Base-by-base conservation (phyloP, 64 coral and sea anemone species). In the Montipora capricornis region DNA sequence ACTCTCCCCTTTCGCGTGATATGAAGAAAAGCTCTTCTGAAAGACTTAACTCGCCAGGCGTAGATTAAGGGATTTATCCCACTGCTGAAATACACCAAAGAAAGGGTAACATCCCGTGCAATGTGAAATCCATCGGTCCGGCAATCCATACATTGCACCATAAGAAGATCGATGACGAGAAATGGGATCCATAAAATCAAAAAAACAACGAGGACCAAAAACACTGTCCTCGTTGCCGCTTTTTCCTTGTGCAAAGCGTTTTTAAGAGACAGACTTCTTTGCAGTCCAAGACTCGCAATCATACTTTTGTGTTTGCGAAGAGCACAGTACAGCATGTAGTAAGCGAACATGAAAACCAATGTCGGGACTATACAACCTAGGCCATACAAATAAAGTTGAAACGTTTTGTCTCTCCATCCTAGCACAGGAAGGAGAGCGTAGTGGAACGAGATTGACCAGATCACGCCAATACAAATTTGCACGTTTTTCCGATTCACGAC, bases 61-160 rank as follows among this genome's bases (percentile, higher is more conserved):
- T 93, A 93, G 13, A 93, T 50, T 20, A 93, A 22, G 11, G 91
- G 91, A 67, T 93, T 93, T 44, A 93, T 79, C 4, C 91, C 91
- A 2, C 82, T 78, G 45, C 91, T 88, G 14, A 93, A 93, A 44
- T 93, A 93, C 13, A 85, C 85, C 47, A 93, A 16, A 1, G 91
- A 79, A 17, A 93, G 70, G 5, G 83, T 45, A 14, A 88, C n/a
- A 52, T 93, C 91, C 20, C 91, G 20, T 10, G 83, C 75, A 14
- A 93, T 47, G 47, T 87, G 83, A 66, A 93, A 61, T n/a, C 5
- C 19, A 16, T 64, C 75, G n/a, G 76, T 61, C 52, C 91, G 75
- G 20, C 91, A 93, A 2, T 45, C 24, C n/a, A 68, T 3, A 19
- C 91, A 93, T 44, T 93, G 91, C 8, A 93, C 91, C 46, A 93